Percentiles rank a stretch among this genome's conserved stretches.
Evolutionary conservation across 2,113 vertebrate species (phyloP).

Genomic region (Thomomys bottae): DNA sequence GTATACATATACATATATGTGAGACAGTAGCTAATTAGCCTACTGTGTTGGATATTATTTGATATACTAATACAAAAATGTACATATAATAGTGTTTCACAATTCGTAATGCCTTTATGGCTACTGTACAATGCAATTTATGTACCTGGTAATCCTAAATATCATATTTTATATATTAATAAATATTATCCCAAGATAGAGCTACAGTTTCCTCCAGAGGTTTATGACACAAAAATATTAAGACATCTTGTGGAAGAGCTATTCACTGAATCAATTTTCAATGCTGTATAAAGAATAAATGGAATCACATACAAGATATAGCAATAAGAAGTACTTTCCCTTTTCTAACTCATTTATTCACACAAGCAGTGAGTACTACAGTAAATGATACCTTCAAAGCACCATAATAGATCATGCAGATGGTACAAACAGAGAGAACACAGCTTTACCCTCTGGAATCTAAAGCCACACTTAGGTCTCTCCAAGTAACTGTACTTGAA

Average conservation of each 20-base stretch:
- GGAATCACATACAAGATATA: background rate
- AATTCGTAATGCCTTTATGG: background rate
- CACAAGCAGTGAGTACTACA: background rate
- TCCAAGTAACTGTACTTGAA: background rate
- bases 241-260: background rate
- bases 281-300: background rate
- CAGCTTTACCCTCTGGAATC: background rate
- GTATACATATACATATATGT: no score
- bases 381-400: background rate
- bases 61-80: background rate
- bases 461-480: background rate
- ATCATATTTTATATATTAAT: background rate
- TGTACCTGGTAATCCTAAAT: background rate
- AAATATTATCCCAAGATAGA: background rate
- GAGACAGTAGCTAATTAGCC: background rate
- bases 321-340: background rate
- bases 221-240: conserved; percentile 9
- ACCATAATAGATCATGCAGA: background rate
- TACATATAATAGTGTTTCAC: background rate
- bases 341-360: background rate
- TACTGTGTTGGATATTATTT: background rate
- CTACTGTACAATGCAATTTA: background rate
- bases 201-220: background rate
- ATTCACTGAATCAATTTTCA: background rate
- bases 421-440: background rate